Evolutionary conservation across 2,113 vertebrate species (phyloP), one percentile per base, ranked within the genome.

Genomic region (Lasiurus borealis): DNA sequence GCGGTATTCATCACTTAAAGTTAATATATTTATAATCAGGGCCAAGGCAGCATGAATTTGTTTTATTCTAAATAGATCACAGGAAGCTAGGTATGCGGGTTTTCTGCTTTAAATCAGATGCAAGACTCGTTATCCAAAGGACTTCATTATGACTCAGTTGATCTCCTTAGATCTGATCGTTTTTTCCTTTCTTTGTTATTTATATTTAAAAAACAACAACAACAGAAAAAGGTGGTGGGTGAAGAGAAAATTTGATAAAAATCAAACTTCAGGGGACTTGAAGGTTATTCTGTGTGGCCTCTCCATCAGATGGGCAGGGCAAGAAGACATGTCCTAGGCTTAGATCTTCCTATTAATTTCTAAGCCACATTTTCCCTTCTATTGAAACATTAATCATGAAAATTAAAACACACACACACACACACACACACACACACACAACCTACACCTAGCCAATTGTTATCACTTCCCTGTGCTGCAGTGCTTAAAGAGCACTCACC

Each of bases 21-120:
- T 18, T 95, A 98, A 95, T 97, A 88, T 85, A 96, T 96, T 97
- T 98, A 90, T 96, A 97, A 97, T 72, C 64, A 96, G 89, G 87
- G 54, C 96, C 90, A 98, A 72, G 54, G 73, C 96, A 81, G 88
- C 57, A 29, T 66, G 84, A 97, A 90, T 73, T 73, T 95, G 59
- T 96, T 95, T 97, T 92, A 97, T 97, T 97, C 93, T 94, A 97
- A 98, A 93, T 97, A 98, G 93, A 97, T 96, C 85, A 46, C 50
- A 97, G 95, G 93, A 95, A 92, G 64, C 89, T 50, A 93, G 54
- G 77, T 71, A 3, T 91, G 34, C 34, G 34, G 4, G 29, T 59
- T 88, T 93, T 93, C 85, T 71, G 75, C 89, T 97, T 83, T 97
- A 92, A 96, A 95, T 98, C 96, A 96, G 95, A 96, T 68, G 85